phyloP scores from a whole-genome alignment of 2,797 vertebrate genomes.

The Clarias laeviceps region DNA sequence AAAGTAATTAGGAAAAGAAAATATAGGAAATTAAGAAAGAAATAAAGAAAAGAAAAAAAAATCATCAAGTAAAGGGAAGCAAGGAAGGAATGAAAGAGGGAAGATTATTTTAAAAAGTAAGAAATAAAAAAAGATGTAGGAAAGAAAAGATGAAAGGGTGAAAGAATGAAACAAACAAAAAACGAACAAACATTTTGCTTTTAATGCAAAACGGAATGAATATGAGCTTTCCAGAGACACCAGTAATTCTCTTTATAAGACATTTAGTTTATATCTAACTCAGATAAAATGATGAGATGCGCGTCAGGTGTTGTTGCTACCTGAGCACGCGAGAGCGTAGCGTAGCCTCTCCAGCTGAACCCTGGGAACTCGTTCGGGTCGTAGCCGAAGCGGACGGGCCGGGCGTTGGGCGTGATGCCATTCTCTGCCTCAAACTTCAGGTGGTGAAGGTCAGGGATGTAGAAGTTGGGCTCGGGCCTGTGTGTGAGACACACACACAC shows the following conservation, averaged over 20 bases:
- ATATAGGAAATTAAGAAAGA: neutral
- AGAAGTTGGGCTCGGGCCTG: slow-evolving; percentile 82
- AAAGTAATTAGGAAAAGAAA: neutral
- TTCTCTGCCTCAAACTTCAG: slow-evolving; percentile 91
- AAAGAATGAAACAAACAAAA: neutral
- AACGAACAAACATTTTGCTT: neutral
- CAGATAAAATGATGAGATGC: too few species aligned
- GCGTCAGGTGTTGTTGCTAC: slow-evolving; percentile 65
- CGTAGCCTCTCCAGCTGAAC: slow-evolving; percentile 94
- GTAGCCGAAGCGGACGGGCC: slow-evolving; percentile 83
- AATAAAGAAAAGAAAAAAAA: neutral
- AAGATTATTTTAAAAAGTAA: neutral
- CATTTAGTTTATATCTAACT: neutral
- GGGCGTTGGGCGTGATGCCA: slow-evolving; percentile 76
- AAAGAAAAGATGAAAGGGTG: neutral
- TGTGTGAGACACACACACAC: slow-evolving; percentile 13
- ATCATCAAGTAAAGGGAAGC: too few species aligned
- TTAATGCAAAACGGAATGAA: neutral
- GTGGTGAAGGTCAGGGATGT: slow-evolving; percentile 88
- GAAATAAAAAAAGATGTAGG: neutral
- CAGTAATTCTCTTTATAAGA: neutral
- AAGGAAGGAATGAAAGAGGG: too few species aligned
- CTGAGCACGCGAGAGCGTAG: slow-evolving; percentile 83
- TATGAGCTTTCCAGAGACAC: neutral
- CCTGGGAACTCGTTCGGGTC: slow-evolving; percentile 80